phyloP scores from a whole-genome alignment of 2,113 vertebrate species.

The Lipophrys pholis region DNA sequence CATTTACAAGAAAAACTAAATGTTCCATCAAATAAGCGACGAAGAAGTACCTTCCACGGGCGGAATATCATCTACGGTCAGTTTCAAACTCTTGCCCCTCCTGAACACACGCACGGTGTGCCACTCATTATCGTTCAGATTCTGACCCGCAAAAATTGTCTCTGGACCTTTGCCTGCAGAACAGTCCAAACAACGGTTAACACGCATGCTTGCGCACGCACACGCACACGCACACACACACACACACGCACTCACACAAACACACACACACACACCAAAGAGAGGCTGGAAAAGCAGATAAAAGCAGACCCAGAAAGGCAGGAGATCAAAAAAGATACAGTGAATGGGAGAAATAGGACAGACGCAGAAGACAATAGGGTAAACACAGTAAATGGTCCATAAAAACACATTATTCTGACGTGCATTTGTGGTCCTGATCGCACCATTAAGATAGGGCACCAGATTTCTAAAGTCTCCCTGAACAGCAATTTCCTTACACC shows the following conservation, averaged over 20 bases:
- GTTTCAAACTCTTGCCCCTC: constrained; percentile 96
- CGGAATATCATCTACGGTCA: constrained; percentile 94
- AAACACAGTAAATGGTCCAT: constrained; percentile 65
- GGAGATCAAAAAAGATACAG: constrained; percentile 34
- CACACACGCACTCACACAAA: constrained; percentile 23
- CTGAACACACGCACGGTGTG: constrained; percentile 98
- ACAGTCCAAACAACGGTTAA: constrained; percentile 97
- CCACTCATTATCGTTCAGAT: constrained; percentile 99
- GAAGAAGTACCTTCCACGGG: constrained; percentile 82
- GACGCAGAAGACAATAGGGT: constrained; percentile 57
- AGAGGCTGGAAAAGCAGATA: constrained; percentile 36
- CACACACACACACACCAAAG: constrained; percentile 43
- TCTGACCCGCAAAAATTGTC: constrained; percentile 98
- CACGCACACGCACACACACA: constrained; percentile 38
- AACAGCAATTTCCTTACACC: constrained; percentile 27
- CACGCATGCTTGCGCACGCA: constrained; percentile 61
- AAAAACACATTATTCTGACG: constrained; percentile 64
- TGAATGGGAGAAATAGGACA: constrained; percentile 45
- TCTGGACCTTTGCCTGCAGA: constrained; percentile 99
- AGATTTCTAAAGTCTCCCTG: constrained; percentile 20
- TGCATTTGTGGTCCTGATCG: constrained; percentile 56
- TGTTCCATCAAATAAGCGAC: neutral
- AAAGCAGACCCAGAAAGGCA: constrained; percentile 22
- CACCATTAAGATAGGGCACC: constrained; percentile 49
- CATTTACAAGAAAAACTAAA: too few relatives aligned